Evolutionary conservation across 2,888 invertebrate genomes (phyloP), one percentile per base, ranked within the genome.

Genomic region (Sipunculus nudus): DNA sequence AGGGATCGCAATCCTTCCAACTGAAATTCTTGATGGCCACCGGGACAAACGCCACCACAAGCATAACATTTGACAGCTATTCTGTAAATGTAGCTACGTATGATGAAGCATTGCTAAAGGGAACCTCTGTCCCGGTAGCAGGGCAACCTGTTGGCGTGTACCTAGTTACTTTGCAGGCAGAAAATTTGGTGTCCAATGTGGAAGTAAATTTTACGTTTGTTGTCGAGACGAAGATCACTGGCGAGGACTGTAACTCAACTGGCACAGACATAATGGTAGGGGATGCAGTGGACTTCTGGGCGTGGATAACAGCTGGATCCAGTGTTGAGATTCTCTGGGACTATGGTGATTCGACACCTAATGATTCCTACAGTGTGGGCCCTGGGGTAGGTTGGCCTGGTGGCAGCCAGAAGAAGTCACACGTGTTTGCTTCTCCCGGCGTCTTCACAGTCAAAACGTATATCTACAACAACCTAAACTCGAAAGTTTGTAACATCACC

Each of bases 291-390:
- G 52, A 31, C 5, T 74, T 71, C 55, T 68, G 59, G 0, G 68
- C 67, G 1, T 45, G 45, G 10, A 67, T 69, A 52, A 47, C 54
- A 19, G 66, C 53, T 8, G 77, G 77, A 0, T 72, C 75, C 6
- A 68, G 66, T 41, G 70, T 76, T 23, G 54, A 53, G 3, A 57
- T 72, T 16, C 45, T 35, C 2, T 50, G 70, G 48, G 54, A 66
- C 31, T 74, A 61, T 46, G 63, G 53, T 1, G 74, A 75, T n/a
- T n/a, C n/a, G n/a, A n/a, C n/a, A n/a, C n/a, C n/a, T n/a, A n/a
- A n/a, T n/a, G n/a, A n/a, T n/a, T n/a, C n/a, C n/a, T n/a, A n/a
- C n/a, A n/a, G n/a, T n/a, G n/a, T n/a, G n/a, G n/a, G n/a, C n/a
- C n/a, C n/a, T n/a, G n/a, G n/a, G n/a, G n/a, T n/a, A n/a, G n/a